Evolutionary conservation across 2,797 vertebrate genomes (phyloP).

Genomic region (Acrossocheilus wenchowensis): DNA sequence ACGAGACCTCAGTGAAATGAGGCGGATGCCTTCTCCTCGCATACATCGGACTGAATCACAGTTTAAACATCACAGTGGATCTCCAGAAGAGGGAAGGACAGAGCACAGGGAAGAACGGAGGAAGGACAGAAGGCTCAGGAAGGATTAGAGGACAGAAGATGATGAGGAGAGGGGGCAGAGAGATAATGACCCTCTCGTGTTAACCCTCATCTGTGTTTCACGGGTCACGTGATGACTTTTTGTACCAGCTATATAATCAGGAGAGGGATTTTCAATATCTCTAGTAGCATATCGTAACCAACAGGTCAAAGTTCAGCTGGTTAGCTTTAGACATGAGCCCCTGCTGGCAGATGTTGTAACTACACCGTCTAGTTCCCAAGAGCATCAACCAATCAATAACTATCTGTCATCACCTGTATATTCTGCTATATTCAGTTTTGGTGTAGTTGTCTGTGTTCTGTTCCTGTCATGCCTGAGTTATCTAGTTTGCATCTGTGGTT

Average conservation of each 20-base stretch:
- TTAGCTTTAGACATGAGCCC: neutral
- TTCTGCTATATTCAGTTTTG: too few relatives aligned
- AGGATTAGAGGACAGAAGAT: constrained; percentile 36
- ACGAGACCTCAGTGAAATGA: neutral
- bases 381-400: too few relatives aligned
- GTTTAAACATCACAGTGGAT: constrained; percentile 12
- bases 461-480: too few relatives aligned
- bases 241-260: constrained; percentile 35
- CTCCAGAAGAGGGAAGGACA: constrained; percentile 27
- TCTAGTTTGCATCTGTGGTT: too few relatives aligned
- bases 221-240: neutral
- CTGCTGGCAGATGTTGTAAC: neutral
- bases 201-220: constrained; percentile 23
- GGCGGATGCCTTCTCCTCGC: neutral
- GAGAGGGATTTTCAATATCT: neutral
- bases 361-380: neutral
- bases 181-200: constrained; percentile 17
- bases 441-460: too few relatives aligned
- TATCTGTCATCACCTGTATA: too few relatives aligned
- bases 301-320: neutral
- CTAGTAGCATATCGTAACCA: constrained; percentile 1
- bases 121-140: constrained; percentile 1
- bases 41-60: constrained; percentile 20
- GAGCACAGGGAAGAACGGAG: constrained; percentile 12
- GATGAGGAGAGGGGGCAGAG: constrained; percentile 29